Evolutionary conservation across 2,113 vertebrate species (phyloP).

Genomic region (Scartelaos histophorus): DNA sequence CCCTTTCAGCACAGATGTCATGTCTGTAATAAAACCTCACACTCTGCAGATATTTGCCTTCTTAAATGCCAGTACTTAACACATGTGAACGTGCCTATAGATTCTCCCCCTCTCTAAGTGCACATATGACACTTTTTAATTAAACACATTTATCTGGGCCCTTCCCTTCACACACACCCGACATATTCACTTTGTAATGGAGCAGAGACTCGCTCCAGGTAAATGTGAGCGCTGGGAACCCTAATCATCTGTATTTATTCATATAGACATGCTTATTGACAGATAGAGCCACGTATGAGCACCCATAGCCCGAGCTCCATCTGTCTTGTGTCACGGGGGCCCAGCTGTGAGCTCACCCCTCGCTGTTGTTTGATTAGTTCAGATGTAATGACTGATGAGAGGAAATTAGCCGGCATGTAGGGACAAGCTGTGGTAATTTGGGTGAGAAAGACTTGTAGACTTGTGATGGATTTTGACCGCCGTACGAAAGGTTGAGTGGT

Average conservation of each 20-base stretch:
- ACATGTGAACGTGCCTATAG: slow-evolving; percentile 48
- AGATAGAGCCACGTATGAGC: slow-evolving; percentile 25
- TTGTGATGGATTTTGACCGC: not conserved
- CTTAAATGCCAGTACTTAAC: slow-evolving; percentile 2
- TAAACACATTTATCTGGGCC: slow-evolving; percentile 79
- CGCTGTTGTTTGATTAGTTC: slow-evolving; percentile 35
- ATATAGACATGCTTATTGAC: slow-evolving; percentile 19
- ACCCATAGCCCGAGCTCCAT: not conserved
- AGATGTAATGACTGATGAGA: slow-evolving; percentile 33
- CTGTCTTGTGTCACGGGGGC: slow-evolving; percentile 10
- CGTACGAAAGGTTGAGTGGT: not conserved
- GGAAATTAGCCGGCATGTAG: slow-evolving; percentile 25
- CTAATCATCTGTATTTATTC: slow-evolving; percentile 39
- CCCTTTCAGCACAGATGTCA: slow-evolving; percentile 10
- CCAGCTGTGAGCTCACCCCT: slow-evolving; percentile 37
- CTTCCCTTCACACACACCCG: slow-evolving; percentile 58
- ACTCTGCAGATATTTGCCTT: slow-evolving; percentile 1
- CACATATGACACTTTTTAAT: slow-evolving; percentile 82
- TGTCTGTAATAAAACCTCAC: slow-evolving; percentile 1
- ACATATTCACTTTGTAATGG: slow-evolving; percentile 77
- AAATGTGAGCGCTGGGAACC: slow-evolving; percentile 5
- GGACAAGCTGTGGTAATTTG: slow-evolving; percentile 20
- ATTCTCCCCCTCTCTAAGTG: slow-evolving; percentile 75
- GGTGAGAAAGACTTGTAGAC: not conserved
- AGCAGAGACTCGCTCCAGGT: slow-evolving; percentile 56